Conservation (phyloP, 1,140 invertebrate species). For the Drosophila navojoa region DNA sequence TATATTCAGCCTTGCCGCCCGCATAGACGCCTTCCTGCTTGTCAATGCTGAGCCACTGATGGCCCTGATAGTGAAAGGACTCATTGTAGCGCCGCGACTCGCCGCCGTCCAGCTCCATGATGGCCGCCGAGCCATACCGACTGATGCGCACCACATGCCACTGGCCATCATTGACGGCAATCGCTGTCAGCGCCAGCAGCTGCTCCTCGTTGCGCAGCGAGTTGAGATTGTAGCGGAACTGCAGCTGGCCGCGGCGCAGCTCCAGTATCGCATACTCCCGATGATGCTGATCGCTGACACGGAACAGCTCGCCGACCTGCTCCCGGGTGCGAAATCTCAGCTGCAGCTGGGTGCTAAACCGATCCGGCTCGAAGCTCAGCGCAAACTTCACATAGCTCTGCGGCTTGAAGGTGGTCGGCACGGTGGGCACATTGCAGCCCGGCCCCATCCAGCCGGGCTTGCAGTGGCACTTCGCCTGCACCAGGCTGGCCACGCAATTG, state of each 20-base stretch:
- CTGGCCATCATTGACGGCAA: slow-evolving; percentile 88
- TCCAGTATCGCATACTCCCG: slow-evolving; percentile 88
- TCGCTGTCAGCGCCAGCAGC: slow-evolving; percentile 85
- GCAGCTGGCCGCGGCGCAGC: slow-evolving; percentile 86
- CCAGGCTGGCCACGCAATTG: slow-evolving; percentile 86
- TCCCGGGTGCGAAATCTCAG: slow-evolving; percentile 88
- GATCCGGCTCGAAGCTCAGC: slow-evolving; percentile 87
- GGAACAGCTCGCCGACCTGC: slow-evolving; percentile 86
- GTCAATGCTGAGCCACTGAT: slow-evolving; percentile 87
- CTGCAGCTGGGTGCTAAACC: slow-evolving; percentile 87
- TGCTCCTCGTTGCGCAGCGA: slow-evolving; percentile 86
- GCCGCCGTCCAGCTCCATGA: slow-evolving; percentile 88
- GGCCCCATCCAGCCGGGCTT: slow-evolving; percentile 87
- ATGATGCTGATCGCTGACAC: slow-evolving; percentile 87
- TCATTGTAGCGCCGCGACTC: slow-evolving; percentile 89
- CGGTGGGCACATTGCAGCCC: slow-evolving; percentile 86
- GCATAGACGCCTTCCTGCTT: slow-evolving; percentile 88
- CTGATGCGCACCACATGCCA: slow-evolving; percentile 88
- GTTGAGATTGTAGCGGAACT: slow-evolving; percentile 88
- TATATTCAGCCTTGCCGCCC: slow-evolving; percentile 88
- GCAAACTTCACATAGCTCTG: slow-evolving; percentile 89
- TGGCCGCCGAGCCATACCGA: slow-evolving; percentile 87
- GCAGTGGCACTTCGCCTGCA: slow-evolving; percentile 87
- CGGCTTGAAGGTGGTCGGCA: slow-evolving; percentile 86
- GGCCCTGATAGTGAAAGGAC: slow-evolving; percentile 86